Conservation (phyloP, 1,140 invertebrate species). For the Heliothis virescens region DNA sequence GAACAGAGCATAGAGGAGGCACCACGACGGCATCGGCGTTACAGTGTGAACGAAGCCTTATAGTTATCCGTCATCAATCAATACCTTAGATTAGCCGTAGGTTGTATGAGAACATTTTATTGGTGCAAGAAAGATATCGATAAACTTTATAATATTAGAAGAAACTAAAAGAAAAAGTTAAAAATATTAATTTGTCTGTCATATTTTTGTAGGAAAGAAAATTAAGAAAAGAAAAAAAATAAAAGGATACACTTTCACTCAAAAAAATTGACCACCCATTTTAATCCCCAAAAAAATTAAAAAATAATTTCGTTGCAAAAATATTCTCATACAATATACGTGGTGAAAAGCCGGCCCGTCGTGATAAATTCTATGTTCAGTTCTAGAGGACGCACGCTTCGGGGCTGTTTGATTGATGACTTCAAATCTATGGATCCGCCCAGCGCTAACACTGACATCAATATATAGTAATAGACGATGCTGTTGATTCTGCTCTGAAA, state of each 20-base stretch:
- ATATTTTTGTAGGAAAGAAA: no score
- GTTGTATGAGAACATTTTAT: conserved; percentile 60
- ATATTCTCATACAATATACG: conserved; percentile 63
- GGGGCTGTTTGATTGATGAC: conserved; percentile 84
- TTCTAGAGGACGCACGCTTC: conserved; percentile 82
- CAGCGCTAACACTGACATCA: conserved; percentile 44
- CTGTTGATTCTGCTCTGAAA: conserved; percentile 49
- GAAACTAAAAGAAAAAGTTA: not conserved
- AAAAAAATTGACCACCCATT: not conserved
- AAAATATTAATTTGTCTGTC: not conserved
- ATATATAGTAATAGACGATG: conserved; percentile 6
- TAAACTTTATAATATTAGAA: not conserved
- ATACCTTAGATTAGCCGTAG: conserved; percentile 64
- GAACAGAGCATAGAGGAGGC: conserved; percentile 85
- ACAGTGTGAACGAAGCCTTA: conserved; percentile 68
- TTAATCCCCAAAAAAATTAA: not conserved
- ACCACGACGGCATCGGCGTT: conserved; percentile 79
- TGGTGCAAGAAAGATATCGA: not conserved
- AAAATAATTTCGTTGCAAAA: conserved; percentile 6
- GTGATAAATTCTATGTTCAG: conserved; percentile 80
- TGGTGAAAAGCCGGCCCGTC: conserved; percentile 73
- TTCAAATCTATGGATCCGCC: conserved; percentile 85
- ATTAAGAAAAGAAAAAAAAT: not conserved
- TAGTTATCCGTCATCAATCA: conserved; percentile 85
- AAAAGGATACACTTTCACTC: not conserved